Base-by-base conservation (phyloP, 2,888 invertebrate species). In the Lithophane leautieri region DNA sequence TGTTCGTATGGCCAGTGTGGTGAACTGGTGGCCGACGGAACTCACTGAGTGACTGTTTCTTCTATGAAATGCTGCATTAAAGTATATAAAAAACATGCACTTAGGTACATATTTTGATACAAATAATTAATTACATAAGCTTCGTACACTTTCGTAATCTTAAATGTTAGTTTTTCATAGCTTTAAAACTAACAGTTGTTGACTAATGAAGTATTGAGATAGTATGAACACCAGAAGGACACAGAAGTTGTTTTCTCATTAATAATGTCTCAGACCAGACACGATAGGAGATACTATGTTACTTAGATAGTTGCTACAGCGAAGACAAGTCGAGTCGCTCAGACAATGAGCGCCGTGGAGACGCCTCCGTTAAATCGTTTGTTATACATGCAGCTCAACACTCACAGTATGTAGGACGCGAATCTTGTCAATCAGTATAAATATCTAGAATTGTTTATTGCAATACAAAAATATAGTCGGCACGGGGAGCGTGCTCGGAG, bases 361-460 rank as follows among this genome's bases (percentile, higher is more conserved):
- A 86, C 86, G 84, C 89, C 88, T 83, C 83, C 89, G 81, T 87
- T 67, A 86, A 86, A 81, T 86, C 89, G 90, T 87, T 89, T 88
- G 84, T 87, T 87, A 87, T 88, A 82, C 83, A 78, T 78, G 70
- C 75, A 81, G 74, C 73, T 70, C 68, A 62, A 56, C 72, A 73
- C 42, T 60, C 52, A 47, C 71, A 75, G 54, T 61, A 82, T 78
- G 79, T 79, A 79, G 82, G 72, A 73, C 83, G 79, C 75, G 82
- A 85, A 87, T 87, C 88, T 85, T 88, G 87, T 86, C 88, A 90
- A 90, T 92, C 91, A 89, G 90, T 91, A 90, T 86, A 88, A 78
- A 82, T 88, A 86, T 83, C 86, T 81, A 81, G 82, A 88, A 86
- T 86, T 85, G 81, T 84, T 89, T 89, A 76, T 82, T 86, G 88